phyloP scores from a whole-genome alignment of 2,797 vertebrate genomes.

The Dicrostonyx torquatus region DNA sequence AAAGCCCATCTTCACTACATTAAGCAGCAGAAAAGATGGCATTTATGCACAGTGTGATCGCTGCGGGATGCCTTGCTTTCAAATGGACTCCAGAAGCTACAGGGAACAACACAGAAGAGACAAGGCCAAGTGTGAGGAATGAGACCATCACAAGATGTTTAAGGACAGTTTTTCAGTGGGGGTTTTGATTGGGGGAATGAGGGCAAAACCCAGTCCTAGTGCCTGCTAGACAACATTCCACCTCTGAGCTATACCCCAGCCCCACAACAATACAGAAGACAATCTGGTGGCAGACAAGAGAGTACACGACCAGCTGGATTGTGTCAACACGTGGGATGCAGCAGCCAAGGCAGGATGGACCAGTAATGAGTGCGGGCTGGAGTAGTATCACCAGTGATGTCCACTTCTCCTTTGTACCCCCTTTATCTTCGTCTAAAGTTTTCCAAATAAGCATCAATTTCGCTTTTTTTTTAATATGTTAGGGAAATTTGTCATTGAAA shows the following conservation, averaged over 20 bases:
- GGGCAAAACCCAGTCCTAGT: background rate
- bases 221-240: background rate
- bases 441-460: background rate
- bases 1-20: background rate
- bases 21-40: background rate
- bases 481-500: background rate
- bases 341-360: background rate
- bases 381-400: background rate
- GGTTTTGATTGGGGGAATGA: background rate
- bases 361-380: rapidly evolving
- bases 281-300: rapidly evolving
- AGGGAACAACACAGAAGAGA: background rate
- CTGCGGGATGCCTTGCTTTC: background rate
- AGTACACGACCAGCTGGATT: background rate
- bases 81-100: background rate
- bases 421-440: background rate
- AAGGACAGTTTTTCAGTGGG: background rate
- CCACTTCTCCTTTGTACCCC: background rate
- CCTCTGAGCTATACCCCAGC: background rate
- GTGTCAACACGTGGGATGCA: rapidly evolving
- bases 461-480: background rate
- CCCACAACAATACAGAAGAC: background rate
- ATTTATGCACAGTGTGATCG: background rate
- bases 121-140: background rate
- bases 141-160: background rate